Percentiles rank a stretch among this genome's conserved stretches.
phyloP scores from a whole-genome alignment of 2,888 invertebrate species.

The Leptopilina drosophilae region DNA sequence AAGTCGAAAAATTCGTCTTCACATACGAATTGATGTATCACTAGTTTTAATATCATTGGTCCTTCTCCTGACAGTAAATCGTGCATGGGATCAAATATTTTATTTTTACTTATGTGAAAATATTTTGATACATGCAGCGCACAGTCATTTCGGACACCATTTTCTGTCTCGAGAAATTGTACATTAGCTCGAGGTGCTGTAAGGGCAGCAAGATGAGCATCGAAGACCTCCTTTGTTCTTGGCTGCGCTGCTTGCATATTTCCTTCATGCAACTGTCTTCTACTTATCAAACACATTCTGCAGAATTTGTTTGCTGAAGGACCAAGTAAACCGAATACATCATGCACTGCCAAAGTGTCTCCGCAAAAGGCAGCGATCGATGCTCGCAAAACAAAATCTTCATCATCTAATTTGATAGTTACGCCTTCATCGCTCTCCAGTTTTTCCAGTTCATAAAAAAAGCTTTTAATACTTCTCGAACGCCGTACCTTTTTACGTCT shows the following conservation, averaged over 20 bases:
- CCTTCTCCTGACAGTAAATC: neutral
- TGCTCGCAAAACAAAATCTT: conserved; percentile 45
- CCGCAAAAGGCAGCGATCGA: conserved; percentile 49
- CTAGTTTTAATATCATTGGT: neutral
- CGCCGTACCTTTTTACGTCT: conserved; percentile 8
- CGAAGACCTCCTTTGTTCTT: neutral
- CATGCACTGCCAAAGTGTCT: conserved; percentile 52
- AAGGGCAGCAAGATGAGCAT: neutral
- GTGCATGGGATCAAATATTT: conserved; percentile 19
- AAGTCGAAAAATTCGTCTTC: too few relatives aligned
- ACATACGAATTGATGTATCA: neutral
- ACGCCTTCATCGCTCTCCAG: conserved; percentile 51
- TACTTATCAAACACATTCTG: conserved; percentile 44
- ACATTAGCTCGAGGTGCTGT: neutral
- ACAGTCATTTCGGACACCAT: conserved; percentile 32
- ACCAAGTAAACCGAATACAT: conserved; percentile 47
- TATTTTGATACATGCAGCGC: conserved; percentile 38
- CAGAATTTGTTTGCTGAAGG: conserved; percentile 52
- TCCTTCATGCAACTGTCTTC: neutral
- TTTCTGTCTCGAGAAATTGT: neutral
- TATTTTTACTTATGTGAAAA: conserved; percentile 46
- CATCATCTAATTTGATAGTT: conserved; percentile 31
- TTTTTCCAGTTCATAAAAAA: conserved; percentile 42
- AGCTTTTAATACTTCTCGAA: conserved; percentile 5
- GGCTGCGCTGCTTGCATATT: neutral